These are phyloP conservation scores for Stenurella melanura DNA, from an alignment of 2,888 invertebrate species.

Conservation along the genomic window DNA sequence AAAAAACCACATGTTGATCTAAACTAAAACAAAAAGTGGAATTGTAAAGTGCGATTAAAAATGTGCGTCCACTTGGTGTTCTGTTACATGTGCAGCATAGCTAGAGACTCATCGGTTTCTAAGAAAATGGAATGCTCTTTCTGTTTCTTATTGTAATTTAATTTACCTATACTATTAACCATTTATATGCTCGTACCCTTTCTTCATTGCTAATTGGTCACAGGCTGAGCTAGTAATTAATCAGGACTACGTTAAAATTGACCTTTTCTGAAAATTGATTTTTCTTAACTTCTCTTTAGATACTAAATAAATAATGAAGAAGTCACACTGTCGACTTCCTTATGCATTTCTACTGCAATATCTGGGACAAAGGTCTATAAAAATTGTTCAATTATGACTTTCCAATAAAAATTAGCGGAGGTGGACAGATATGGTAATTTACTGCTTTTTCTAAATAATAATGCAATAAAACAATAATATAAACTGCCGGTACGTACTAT, in stretches of 20 bases:
- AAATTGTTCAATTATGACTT: neutral
- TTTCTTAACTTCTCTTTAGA: neutral
- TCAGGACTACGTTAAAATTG: neutral
- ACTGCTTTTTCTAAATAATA: neutral
- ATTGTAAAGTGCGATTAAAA: too few species aligned
- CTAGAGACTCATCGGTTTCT: too few species aligned
- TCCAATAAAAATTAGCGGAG: neutral
- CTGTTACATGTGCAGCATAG: too few species aligned
- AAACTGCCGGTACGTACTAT: neutral
- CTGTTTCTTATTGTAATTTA: too few species aligned
- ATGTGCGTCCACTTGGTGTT: too few species aligned
- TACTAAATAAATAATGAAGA: neutral
- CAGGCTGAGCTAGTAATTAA: neutral
- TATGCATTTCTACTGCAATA: neutral
- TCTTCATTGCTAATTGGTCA: neutral
- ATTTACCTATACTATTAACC: too few species aligned
- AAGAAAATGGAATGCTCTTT: too few species aligned
- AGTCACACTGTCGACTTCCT: neutral
- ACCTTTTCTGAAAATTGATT: neutral
- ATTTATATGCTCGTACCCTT: too few species aligned
- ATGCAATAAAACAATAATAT: slow-evolving; percentile 1
- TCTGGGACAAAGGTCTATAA: neutral
- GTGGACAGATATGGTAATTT: slow-evolving; percentile 18
- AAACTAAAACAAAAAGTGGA: too few species aligned
- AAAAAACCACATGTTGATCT: too few species aligned